phyloP scores from a whole-genome alignment of 2,113 vertebrate species.

The Silurus asotus region DNA sequence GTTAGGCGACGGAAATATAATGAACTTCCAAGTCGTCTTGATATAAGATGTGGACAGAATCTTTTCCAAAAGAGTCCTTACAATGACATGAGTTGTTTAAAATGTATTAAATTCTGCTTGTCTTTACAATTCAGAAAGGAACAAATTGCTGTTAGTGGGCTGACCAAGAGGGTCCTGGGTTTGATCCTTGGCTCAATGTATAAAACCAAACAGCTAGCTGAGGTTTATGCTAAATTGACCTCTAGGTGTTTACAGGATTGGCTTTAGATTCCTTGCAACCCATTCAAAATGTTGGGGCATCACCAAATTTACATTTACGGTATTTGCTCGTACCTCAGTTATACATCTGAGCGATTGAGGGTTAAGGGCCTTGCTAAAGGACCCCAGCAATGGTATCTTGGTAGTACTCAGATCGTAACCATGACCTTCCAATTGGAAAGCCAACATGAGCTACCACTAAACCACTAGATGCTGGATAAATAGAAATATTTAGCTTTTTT shows the following conservation, averaged over 20 bases:
- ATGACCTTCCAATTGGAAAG: too few species aligned
- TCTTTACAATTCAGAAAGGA: not conserved
- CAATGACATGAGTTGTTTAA: not conserved
- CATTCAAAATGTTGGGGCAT: not conserved
- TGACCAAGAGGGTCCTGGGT: not conserved
- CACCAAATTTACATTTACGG: too few species aligned
- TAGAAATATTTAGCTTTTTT: not conserved
- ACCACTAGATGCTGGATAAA: not conserved
- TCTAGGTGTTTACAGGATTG: not conserved
- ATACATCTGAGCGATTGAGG: too few species aligned
- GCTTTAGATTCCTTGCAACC: not conserved
- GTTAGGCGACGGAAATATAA: not conserved
- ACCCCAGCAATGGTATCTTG: too few species aligned
- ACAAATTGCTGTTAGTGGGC: not conserved
- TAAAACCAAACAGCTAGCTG: not conserved
- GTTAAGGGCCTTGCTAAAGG: too few species aligned
- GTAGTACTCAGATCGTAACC: too few species aligned
- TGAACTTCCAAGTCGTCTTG: not conserved
- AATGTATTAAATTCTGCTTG: not conserved
- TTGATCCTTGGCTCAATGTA: not conserved
- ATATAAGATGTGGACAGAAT: not conserved
- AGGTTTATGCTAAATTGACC: not conserved
- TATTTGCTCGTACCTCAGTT: too few species aligned
- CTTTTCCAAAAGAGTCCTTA: not conserved
- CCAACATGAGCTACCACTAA: too few species aligned